Base-by-base conservation (phyloP, 2,113 vertebrate genomes). In the Tachycineta bicolor region DNA sequence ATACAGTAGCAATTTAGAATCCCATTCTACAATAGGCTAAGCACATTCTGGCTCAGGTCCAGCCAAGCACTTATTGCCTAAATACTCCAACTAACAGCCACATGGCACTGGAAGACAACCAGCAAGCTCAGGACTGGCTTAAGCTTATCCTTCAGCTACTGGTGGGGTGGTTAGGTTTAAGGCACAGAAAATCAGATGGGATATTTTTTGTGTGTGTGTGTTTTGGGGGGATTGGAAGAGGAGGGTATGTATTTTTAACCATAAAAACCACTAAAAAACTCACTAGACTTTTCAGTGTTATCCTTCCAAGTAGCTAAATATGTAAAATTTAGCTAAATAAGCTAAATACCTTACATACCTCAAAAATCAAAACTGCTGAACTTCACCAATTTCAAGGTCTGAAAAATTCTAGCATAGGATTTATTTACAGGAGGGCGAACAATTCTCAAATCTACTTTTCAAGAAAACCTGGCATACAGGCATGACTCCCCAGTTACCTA, bases 261-360 rank as follows among this genome's bases (percentile, higher is more conserved):
- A 46, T 28, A 71, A 53, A 14, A 12, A 23, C 9, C 6, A 46
- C 5, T 9, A 34, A 59, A 39, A n/a, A 3, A 1, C 0, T 2
- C 2, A 3, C 6, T 4, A 26, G 10, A 53, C 6, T 60, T 87
- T 5, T 43, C 33, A 70, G 9, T 28, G 8, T 47, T 73, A 47
- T 26, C 8, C 3, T 82, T 83, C 17, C 2, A 47, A 69, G 10
- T 16, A 70, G 13, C 65, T 52, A 58, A 46, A 22, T 21, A n/a
- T 34, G 31, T 65, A 37, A 37, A 37, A 37, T 37, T 37, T 37
- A 37, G 37, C 37, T 37, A 37, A 37, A 37, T 37, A 37, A 37
- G 37, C 37, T 37, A 37, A 37, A 37, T 9, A 37, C 37, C 37
- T 37, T 37, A 43, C 12, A 21, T 24, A 55, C 6, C 16, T 18